phyloP scores from a whole-genome alignment of 1,140 invertebrate species.

The Drosophila funebris region DNA sequence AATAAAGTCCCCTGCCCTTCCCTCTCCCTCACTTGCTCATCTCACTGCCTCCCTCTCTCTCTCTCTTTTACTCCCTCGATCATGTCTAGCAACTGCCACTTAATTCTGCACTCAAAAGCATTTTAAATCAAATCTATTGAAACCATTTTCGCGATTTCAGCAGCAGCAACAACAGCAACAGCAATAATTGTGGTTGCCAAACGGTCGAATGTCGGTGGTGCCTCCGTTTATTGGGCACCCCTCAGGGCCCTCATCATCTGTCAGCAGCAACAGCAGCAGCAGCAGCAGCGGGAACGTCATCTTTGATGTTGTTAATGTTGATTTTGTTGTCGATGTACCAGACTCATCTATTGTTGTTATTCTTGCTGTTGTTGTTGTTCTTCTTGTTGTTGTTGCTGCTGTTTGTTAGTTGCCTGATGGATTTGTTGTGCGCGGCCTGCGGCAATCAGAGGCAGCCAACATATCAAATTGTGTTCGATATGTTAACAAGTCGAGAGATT shows the following conservation, averaged over 20 bases:
- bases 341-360: too few relatives aligned
- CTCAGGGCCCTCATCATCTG: conserved; percentile 66
- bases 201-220: not conserved
- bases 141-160: conserved; percentile 13
- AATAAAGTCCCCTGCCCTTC: conserved; percentile 9
- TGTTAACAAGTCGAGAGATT: conserved; percentile 63
- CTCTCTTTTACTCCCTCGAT: not conserved
- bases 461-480: conserved; percentile 58
- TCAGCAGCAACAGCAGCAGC: conserved; percentile 55
- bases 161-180: not conserved
- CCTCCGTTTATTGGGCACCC: not conserved
- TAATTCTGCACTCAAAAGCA: conserved; percentile 52
- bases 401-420: conserved; percentile 34
- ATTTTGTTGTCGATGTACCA: conserved; percentile 11
- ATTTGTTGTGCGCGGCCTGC: conserved; percentile 24
- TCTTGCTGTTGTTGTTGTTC: not conserved
- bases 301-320: conserved; percentile 48
- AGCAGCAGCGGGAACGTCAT: conserved; percentile 23
- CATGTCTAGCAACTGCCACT: not conserved
- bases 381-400: conserved; percentile 27
- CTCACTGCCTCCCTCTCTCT: not conserved
- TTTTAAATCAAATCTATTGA: conserved; percentile 56
- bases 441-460: conserved; percentile 23
- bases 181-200: not conserved
- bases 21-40: not conserved